Conservation (phyloP, 2,113 vertebrate genomes). For the Dascyllus trimaculatus region DNA sequence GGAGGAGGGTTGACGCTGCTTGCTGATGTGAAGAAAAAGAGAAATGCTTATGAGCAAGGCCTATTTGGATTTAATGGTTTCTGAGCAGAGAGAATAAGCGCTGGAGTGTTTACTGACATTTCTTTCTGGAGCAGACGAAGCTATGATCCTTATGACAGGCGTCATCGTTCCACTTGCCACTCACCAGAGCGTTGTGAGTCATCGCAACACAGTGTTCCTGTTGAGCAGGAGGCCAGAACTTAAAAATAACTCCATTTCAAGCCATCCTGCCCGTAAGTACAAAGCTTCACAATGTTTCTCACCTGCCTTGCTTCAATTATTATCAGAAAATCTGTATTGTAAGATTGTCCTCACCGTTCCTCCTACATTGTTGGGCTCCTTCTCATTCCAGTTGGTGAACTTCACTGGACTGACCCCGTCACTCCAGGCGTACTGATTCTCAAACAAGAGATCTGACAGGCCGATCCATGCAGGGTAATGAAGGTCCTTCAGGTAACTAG, state of each 20-base stretch:
- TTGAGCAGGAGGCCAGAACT: not conserved
- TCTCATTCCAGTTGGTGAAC: slow-evolving; percentile 85
- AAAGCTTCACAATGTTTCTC: not conserved
- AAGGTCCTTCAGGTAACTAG: slow-evolving; percentile 84
- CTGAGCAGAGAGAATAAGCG: not conserved
- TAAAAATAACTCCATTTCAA: not conserved
- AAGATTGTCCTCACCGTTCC: slow-evolving; percentile 67
- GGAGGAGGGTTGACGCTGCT: slow-evolving; percentile 75
- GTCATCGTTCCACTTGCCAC: slow-evolving; percentile 84
- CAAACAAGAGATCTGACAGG: slow-evolving; percentile 75
- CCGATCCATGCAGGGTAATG: slow-evolving; percentile 82
- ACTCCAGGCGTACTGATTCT: slow-evolving; percentile 84
- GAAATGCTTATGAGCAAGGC: not conserved
- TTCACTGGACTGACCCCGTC: slow-evolving; percentile 82
- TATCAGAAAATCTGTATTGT: not conserved
- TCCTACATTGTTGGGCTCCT: slow-evolving; percentile 83
- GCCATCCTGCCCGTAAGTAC: too few species aligned
- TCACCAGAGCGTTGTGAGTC: slow-evolving; percentile 65
- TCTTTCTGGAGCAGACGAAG: slow-evolving; percentile 84
- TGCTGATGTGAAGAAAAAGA: slow-evolving; percentile 65
- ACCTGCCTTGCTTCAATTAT: not conserved
- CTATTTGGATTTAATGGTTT: not conserved
- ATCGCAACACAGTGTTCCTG: slow-evolving; percentile 84
- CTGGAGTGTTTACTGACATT: slow-evolving; percentile 75
- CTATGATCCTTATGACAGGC: slow-evolving; percentile 71